Base-by-base conservation (phyloP, 2,797 vertebrate genomes). In the Ciconia nigra region DNA sequence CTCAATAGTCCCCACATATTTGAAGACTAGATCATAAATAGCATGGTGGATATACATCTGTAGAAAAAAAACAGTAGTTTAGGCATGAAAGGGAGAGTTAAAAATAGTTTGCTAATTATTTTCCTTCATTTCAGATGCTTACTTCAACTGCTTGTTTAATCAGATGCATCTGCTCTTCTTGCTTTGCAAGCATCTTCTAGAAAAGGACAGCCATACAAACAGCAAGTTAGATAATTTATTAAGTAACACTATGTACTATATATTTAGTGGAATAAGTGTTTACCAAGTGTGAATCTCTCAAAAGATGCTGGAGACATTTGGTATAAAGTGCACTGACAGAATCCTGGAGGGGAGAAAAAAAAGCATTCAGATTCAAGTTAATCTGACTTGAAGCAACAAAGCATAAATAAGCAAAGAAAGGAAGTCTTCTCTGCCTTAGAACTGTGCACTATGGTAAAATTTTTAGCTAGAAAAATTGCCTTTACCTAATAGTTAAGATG, bases 111-210 rank as follows among this genome's bases (percentile, higher is more conserved):
- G 37, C 29, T 87, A 18, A 31, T 73, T 22, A 33, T 82, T 61
- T 90, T 83, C 25, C 57, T 52, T 22, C 7, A 69, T 54, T 86
- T 90, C 14, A 85, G 46, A 83, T 58, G 41, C 98, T 97, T 97
- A 99, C 99, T 99, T 99, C 99, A 55, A 99, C 99, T 2, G 99
- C 99, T 98, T 99, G 99, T 90, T 99, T 99, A 95, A 99, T 99
- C 80, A 99, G 97, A 88, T 98, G 99, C 99, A 99, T 99, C 98
- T 99, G 99, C 71, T 99, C 98, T 91, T 99, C 99, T 98, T 99
- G 99, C 97, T 99, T 99, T 18, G 99, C 98, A 81, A 99, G 98
- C 93, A 99, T 95, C 95, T 99, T 99, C 99, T 99, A 97, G 26
- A 96, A 94, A 92, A 89, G 55, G 11, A 89, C 92, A 80, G 31